phyloP scores from a whole-genome alignment of 2,113 vertebrate genomes.

The Calyptomena viridis region DNA sequence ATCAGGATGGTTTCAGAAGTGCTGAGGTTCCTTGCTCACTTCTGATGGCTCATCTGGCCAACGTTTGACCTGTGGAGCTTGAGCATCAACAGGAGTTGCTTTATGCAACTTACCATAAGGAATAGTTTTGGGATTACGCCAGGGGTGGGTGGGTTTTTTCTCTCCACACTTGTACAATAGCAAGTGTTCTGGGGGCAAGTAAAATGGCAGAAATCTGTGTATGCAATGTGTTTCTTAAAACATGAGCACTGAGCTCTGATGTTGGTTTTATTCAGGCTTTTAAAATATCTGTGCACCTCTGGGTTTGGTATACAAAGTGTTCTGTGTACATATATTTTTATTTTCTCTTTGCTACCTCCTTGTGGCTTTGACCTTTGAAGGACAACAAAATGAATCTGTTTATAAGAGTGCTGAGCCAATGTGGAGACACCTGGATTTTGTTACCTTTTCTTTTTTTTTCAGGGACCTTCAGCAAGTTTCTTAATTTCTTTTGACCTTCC shows the following conservation, averaged over 20 bases:
- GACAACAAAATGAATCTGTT: not conserved
- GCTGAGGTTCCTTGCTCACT: not conserved
- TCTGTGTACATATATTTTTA: not conserved
- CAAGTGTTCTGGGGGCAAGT: not conserved
- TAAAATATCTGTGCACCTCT: accelerated
- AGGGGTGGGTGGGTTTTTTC: not conserved
- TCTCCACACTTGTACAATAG: not conserved
- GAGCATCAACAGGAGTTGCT: accelerated
- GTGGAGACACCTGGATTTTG: not conserved
- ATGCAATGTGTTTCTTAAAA: not conserved
- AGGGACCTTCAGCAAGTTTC: not conserved
- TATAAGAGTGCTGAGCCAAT: not conserved
- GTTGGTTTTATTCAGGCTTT: not conserved
- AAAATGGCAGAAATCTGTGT: not conserved
- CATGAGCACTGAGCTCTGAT: not conserved
- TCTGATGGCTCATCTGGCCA: not conserved
- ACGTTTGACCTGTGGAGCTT: not conserved
- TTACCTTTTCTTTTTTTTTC: not conserved
- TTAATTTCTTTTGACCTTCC: not conserved
- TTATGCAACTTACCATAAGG: not conserved
- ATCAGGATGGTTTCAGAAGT: not conserved
- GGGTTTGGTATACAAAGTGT: not conserved
- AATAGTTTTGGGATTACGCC: not conserved
- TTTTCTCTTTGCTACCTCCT: not conserved
- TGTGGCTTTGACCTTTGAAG: not conserved